These are phyloP conservation scores for Linyphia triangularis DNA, from an alignment of 2,888 invertebrate species.

Conservation along the genomic window DNA sequence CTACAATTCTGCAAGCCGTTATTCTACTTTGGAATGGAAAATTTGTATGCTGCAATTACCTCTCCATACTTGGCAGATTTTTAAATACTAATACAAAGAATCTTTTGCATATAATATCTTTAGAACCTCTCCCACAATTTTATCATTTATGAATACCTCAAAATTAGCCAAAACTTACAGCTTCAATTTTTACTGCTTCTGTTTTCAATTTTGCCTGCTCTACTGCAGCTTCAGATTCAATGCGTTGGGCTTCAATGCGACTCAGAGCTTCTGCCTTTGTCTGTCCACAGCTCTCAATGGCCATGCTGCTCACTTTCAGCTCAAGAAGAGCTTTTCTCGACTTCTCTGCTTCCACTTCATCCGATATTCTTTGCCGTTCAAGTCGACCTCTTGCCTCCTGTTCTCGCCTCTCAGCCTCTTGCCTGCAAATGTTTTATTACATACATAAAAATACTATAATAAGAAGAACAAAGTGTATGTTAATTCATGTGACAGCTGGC, in stretches of 20 bases:
- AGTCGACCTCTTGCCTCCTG: conserved; percentile 82
- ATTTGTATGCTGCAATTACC: too few species aligned
- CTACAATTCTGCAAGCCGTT: too few species aligned
- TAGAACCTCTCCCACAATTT: not conserved
- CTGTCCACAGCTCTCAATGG: conserved; percentile 82
- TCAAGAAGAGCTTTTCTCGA: conserved; percentile 80
- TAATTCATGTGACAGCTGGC: too few species aligned
- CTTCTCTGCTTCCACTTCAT: conserved; percentile 82
- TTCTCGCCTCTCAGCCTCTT: conserved; percentile 82
- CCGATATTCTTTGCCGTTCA: conserved; percentile 81
- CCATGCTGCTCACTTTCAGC: conserved; percentile 81
- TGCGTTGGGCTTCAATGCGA: conserved; percentile 81
- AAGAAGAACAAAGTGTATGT: too few species aligned
- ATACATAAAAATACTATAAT: too few species aligned
- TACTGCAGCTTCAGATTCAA: conserved; percentile 82
- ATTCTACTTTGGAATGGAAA: too few species aligned
- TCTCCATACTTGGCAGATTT: too few species aligned
- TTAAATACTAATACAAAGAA: too few species aligned
- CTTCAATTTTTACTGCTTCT: conserved; percentile 81
- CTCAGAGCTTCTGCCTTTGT: conserved; percentile 82
- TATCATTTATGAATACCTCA: too few species aligned
- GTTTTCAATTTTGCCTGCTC: conserved; percentile 81
- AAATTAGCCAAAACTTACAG: conserved; percentile 79
- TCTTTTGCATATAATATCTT: too few species aligned
- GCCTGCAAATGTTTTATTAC: conserved; percentile 78